phyloP scores from a whole-genome alignment of 23 tunicate genomes.

The Oikopleura vanhoeffeni region DNA sequence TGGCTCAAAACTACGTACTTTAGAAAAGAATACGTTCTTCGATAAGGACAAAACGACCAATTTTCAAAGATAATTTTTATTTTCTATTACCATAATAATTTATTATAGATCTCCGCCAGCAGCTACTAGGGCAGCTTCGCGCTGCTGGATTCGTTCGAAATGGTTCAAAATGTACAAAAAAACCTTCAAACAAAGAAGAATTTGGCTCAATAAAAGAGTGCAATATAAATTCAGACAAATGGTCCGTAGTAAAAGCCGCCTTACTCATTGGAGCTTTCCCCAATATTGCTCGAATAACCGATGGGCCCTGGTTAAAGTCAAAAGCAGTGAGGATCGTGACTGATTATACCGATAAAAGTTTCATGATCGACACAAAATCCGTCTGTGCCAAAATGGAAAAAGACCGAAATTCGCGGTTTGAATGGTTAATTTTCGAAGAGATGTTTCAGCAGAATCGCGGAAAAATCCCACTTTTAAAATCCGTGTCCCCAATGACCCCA shows the following conservation, averaged over 20 bases:
- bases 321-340: background rate
- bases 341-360: background rate
- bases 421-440: slow-evolving; percentile 1
- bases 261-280: background rate
- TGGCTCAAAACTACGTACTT: no score
- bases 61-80: no score
- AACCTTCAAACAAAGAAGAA: background rate
- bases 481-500: background rate
- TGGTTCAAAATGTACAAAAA: slow-evolving; percentile 23
- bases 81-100: no score
- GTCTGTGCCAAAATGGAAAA: background rate
- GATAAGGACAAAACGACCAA: no score
- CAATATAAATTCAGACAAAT: slow-evolving; percentile 76
- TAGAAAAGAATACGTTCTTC: no score
- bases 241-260: slow-evolving; percentile 81
- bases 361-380: background rate
- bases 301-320: background rate
- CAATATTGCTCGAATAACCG: background rate
- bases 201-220: slow-evolving; percentile 58
- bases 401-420: background rate
- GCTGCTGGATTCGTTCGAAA: slow-evolving; percentile 78
- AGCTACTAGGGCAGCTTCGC: slow-evolving; percentile 72
- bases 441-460: background rate
- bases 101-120: slow-evolving; percentile 14
- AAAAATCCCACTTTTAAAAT: background rate